Evolutionary conservation across 2,113 vertebrate genomes (phyloP), one percentile per base, ranked within the genome.

Genomic region (Ciconia stormi): DNA sequence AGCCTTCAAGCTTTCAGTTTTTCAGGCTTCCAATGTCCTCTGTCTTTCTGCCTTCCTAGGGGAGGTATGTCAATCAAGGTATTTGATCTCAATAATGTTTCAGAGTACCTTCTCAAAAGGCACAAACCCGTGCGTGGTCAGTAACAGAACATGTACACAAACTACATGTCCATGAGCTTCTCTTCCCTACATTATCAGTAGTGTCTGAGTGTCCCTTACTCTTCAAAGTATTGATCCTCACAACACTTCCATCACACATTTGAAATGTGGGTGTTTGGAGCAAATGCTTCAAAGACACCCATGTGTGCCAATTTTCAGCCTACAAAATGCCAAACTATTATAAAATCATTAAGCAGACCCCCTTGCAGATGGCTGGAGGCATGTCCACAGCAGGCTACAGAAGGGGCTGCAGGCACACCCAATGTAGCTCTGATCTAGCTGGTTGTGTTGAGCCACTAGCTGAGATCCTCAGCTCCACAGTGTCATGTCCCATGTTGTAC

Each of bases 271-370:
- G 56, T 85, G 87, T 95, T 76, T 50, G 23, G 78, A 87, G 42
- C 71, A 88, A 92, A 86, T 81, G 74, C 11, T 94, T 92, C 70
- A 66, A 91, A 91, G 82, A 77, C 53, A 59, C 23, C 53, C 50
- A 30, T 50, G 38, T 73, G 78, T 83, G 88, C 74, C 90, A 96
- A 22, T 79, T 62, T 20, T 77, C 85, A 93, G 46, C 90, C 90
- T 90, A 93, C 93, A 96, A 73, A 96, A 96, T 96, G 67, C 55
- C 79, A 90, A 94, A 70, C 9, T 10, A 7, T 81, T 79, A 59
- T 15, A 76, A 96, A 82, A 55, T 59, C 53, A 77, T 82, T 88
- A 66, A 86, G 63, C 25, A 94, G 36, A 7, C 21, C 34, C 34
- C 18, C 34, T 53, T 89, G 34, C 93, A 92, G 90, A 94, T 94